These are phyloP conservation scores for Hassar affinis DNA, from an alignment of 2,113 vertebrate species.

Conservation along the genomic window DNA sequence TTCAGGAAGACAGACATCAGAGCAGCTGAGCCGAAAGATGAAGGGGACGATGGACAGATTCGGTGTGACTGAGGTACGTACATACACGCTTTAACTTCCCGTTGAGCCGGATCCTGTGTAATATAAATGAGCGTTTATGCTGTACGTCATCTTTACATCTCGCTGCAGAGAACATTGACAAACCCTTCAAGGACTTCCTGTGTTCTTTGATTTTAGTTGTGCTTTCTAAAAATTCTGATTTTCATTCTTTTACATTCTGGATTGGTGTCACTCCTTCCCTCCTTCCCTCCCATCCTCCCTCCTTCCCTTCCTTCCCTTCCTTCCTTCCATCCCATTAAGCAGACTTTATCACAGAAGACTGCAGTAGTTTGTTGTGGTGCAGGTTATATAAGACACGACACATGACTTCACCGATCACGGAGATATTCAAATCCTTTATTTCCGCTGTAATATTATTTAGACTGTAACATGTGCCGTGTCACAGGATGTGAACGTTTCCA, in stretches of 20 bases:
- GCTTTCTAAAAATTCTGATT: too few species aligned
- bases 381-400: too few species aligned
- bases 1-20: conserved; percentile 6
- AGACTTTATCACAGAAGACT: neutral
- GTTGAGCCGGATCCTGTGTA: neutral
- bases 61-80: neutral
- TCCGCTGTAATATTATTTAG: neutral
- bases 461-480: neutral
- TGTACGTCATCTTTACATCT: neutral
- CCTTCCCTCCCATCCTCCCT: neutral
- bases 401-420: too few species aligned
- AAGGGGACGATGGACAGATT: neutral
- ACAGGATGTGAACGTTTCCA: neutral
- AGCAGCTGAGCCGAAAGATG: conserved; percentile 9
- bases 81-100: neutral
- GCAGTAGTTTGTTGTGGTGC: too few species aligned
- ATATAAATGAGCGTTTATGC: neutral
- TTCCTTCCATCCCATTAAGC: neutral
- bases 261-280: neutral
- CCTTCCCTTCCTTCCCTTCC: neutral
- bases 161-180: neutral
- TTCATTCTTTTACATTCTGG: too few species aligned
- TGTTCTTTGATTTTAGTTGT: neutral
- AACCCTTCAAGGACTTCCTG: too few species aligned
- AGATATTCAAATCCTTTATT: neutral